These are phyloP conservation scores for Cosmia trapezina DNA, from an alignment of 2,888 invertebrate genomes.

Conservation along the genomic window DNA sequence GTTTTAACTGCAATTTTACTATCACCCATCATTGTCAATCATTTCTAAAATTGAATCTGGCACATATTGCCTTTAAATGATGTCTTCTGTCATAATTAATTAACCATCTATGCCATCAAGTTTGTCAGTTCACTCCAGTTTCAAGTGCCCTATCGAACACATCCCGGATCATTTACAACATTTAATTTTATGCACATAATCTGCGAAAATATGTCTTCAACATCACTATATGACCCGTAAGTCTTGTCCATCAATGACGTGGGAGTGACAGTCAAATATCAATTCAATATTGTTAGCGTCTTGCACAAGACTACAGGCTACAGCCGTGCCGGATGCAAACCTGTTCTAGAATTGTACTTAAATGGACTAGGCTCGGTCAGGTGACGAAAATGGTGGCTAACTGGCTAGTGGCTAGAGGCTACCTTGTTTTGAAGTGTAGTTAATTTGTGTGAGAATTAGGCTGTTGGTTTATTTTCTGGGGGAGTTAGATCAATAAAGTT, in stretches of 20 bases:
- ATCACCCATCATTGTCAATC: background rate
- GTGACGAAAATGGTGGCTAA: conserved; percentile 59
- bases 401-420: conserved; percentile 32
- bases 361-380: conserved; percentile 60
- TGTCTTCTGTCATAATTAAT: background rate
- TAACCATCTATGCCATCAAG: background rate
- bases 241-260: conserved; percentile 55
- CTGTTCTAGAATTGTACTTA: conserved; percentile 67
- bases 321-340: conserved; percentile 66
- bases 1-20: background rate
- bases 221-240: conserved; percentile 40
- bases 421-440: conserved; percentile 30
- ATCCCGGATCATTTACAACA: background rate
- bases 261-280: conserved; percentile 59
- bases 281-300: conserved; percentile 52
- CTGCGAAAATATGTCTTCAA: background rate
- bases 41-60: background rate
- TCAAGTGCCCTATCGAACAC: too few species aligned
- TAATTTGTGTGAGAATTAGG: conserved; percentile 24
- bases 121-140: background rate
- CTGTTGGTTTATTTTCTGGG: background rate
- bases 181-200: background rate
- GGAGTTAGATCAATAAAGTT: background rate
- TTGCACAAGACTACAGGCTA: conserved; percentile 54
- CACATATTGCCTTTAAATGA: background rate